phyloP scores from a whole-genome alignment of 2,797 vertebrate species.

The Ficedula albicollis region DNA sequence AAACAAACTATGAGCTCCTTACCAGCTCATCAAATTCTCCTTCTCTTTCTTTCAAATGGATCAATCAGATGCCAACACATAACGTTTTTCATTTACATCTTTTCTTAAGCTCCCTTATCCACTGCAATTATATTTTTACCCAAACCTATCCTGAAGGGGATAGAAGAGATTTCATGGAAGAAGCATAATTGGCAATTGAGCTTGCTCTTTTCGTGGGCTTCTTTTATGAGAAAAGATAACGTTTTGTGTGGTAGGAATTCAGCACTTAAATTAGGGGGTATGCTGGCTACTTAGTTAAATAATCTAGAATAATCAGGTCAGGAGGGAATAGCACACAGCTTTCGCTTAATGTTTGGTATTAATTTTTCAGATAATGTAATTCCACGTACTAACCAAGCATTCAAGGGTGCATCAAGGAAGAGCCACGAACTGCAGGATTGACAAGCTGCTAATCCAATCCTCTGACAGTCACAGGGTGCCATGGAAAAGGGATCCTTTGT shows the following conservation, averaged over 20 bases:
- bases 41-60: slow-evolving; percentile 63
- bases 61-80: slow-evolving; percentile 66
- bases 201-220: slow-evolving; percentile 15
- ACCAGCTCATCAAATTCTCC: slow-evolving; percentile 46
- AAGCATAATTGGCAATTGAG: slow-evolving; percentile 61
- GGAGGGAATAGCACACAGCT: slow-evolving; percentile 42
- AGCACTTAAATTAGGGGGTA: slow-evolving; percentile 55
- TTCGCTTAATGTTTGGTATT: slow-evolving; percentile 27
- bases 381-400: background rate
- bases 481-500: slow-evolving; percentile 58
- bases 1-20: slow-evolving; percentile 50
- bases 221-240: slow-evolving; percentile 43
- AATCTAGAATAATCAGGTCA: slow-evolving; percentile 68
- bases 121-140: slow-evolving; percentile 64
- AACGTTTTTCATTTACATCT: slow-evolving; percentile 67
- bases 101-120: slow-evolving; percentile 56
- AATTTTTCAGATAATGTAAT: slow-evolving; percentile 63
- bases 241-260: slow-evolving; percentile 30
- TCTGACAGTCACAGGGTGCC: slow-evolving; percentile 28
- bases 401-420: background rate
- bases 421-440: background rate
- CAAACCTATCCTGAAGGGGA: slow-evolving; percentile 57
- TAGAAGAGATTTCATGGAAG: slow-evolving; percentile 66
- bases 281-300: slow-evolving; percentile 66
- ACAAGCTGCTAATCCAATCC: slow-evolving; percentile 51